Evolutionary conservation across 2,797 vertebrate genomes (phyloP), one percentile per base, ranked within the genome.

Genomic region (Malacoctenus gilli): DNA sequence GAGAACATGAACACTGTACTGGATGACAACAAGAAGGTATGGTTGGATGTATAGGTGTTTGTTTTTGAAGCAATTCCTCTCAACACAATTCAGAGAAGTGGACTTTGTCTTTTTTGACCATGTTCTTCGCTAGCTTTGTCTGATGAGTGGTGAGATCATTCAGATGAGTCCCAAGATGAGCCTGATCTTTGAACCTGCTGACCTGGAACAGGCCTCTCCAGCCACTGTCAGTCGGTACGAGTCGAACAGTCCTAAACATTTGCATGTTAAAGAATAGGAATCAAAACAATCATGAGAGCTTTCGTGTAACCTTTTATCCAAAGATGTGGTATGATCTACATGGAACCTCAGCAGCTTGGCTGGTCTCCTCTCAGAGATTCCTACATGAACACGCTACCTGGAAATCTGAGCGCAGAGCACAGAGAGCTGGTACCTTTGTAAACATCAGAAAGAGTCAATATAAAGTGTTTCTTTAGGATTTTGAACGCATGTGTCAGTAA

Each of bases 121-220:
- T 42, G 0, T 48, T 71, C 2, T 79, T 25, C 88, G 79, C 38
- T 64, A 98, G 96, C 87, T 98, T 5, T 98, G 96, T 84, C 84
- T 97, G 47, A 97, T 97, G 95, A 98, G 95, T 64, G 96, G 96
- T 10, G 96, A 98, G 84, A 98, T 98, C 72, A 98, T 98, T 75
- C 95, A 98, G 88, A 98, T 98, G 96, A 97, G 80, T 75, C 2
- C 92, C 20, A 94, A 96, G 83, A 97, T 98, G 96, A 98, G 93
- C 79, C 87, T 98, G 80, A 96, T 98, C 73, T 98, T 98, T 39
- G 96, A 98, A 76, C 82, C 94, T 0, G 95, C 94, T 0, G 95
- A 98, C 73, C 84, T 98, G 31, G 95, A 97, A 66, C 93, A 97
- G 84, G 96, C 96, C 1, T 98, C 95, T 22, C 96, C 95, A 0